Base-by-base conservation (phyloP, 2,113 vertebrate species). In the Neolamprologus sp. region DNA sequence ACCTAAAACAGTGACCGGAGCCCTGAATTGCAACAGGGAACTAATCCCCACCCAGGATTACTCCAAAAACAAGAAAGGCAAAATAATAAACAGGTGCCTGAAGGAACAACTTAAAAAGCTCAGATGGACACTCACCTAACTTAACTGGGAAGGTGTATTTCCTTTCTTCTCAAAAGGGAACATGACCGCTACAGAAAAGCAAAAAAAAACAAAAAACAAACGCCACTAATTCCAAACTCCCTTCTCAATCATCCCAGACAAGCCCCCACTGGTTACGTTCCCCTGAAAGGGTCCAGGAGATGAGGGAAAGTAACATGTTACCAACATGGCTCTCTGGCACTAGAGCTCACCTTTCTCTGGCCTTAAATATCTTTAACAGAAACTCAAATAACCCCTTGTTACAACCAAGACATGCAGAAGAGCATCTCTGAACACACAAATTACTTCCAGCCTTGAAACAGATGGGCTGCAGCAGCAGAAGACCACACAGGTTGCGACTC, bases 121-220 rank as follows among this genome's bases (percentile, higher is more conserved):
- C 55, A 58, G 55, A 58, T 58, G 55, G 55, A 58, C 26, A 58
- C 2, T 58, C 55, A 58, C 55, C 55, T 28, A 58, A 58, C 55
- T 28, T 58, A 58, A 28, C 55, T 58, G 55, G 55, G 26, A 58
- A 58, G 55, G 7, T 58, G 2, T 58, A 58, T 16, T 58, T 30
- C 55, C 13, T 58, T 58, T 60, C 57, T 60, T 30, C 57, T 60
- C 57, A 60, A 30, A 30, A 30, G 14, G 57, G 57, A 60, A 9
- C 8, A 60, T 60, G 57, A 17, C 57, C 26, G 2, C 57, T 30
- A 30, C 57, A 30, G 14, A 60, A 60, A 60, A 60, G 26, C 7
- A 17, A 58, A 58, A 30, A 30, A 28, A 26, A 26, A 2, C 2
- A 6, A 3, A 2, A 1, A 0, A 0, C 57, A 30, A 30, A 6